Conservation (phyloP, 2,113 vertebrate species). For the Oreocharis arfaki region DNA sequence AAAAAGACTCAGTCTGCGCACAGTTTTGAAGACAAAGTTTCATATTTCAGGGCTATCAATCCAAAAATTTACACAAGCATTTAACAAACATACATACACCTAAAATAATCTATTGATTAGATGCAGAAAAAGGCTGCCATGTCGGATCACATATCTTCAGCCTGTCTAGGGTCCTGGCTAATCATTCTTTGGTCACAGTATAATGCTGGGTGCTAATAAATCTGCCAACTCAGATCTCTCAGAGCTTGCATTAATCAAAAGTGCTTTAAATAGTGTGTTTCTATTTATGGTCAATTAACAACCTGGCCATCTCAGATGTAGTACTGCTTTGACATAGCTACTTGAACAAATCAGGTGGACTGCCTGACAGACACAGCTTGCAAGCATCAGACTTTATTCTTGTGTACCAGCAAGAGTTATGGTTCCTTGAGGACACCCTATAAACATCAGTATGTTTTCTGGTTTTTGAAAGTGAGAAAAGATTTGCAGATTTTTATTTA, state of each 20-base stretch:
- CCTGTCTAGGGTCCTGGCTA: neutral
- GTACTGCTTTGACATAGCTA: neutral
- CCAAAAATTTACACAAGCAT: neutral
- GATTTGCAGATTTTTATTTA: neutral
- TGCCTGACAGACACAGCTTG: neutral
- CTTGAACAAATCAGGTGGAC: neutral
- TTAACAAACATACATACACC: neutral
- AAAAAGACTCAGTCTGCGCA: neutral
- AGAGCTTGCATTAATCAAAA: neutral
- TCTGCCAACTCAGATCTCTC: neutral
- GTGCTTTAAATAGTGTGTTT: neutral
- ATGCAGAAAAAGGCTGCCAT: neutral
- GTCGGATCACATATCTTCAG: neutral
- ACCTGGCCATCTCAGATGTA: neutral
- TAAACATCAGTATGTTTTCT: neutral
- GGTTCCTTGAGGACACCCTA: neutral
- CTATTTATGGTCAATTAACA: neutral
- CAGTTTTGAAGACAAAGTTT: neutral
- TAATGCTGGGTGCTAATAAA: slow-evolving; percentile 44
- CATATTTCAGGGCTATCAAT: neutral
- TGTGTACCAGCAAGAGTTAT: neutral
- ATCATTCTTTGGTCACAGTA: neutral
- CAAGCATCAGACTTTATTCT: neutral
- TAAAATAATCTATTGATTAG: neutral
- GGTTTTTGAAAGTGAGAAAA: neutral